Percentiles rank a stretch among this genome's conserved stretches.
Conservation (phyloP, 1,140 invertebrate genomes). For the Sitobion miscanthi region DNA sequence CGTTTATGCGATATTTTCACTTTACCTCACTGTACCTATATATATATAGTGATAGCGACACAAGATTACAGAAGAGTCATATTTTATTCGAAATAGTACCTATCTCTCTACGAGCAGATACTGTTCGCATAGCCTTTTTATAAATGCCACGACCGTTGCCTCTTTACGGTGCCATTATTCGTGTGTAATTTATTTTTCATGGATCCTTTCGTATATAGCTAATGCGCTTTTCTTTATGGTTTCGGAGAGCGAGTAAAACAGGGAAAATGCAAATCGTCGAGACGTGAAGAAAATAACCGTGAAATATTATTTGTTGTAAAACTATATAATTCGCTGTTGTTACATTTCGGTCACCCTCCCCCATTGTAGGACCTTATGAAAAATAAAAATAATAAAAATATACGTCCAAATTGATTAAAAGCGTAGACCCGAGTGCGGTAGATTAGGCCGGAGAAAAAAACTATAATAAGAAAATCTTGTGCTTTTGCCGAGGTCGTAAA, state of each 20-base stretch:
- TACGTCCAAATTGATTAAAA: constrained; percentile 52
- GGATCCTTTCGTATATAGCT: constrained; percentile 39
- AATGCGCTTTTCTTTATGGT: constrained; percentile 44
- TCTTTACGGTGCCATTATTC: constrained; percentile 50
- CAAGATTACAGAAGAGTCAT: constrained; percentile 34
- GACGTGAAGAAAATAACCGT: constrained; percentile 48
- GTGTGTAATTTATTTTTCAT: constrained; percentile 54
- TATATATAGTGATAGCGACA: neutral
- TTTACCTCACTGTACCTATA: neutral
- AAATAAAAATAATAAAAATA: constrained; percentile 23
- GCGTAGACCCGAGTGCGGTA: constrained; percentile 26
- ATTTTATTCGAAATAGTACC: constrained; percentile 40
- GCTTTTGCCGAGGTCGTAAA: constrained; percentile 45
- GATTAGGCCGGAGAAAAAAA: constrained; percentile 36
- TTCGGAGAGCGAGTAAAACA: constrained; percentile 15
- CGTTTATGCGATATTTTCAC: neutral
- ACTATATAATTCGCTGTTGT: constrained; percentile 42
- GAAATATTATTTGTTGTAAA: constrained; percentile 53
- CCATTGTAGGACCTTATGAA: neutral
- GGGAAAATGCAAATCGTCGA: constrained; percentile 49
- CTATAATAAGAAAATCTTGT: constrained; percentile 49
- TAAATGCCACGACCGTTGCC: constrained; percentile 42
- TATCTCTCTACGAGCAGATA: neutral
- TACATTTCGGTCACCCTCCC: neutral
- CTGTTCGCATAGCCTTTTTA: constrained; percentile 21